A percentile compares a stretch with the other conserved stretches of the same genome.
These are phyloP conservation scores for Rhinolophus ferrumequinum DNA, from an alignment of 2,113 vertebrate genomes.

Conservation along the genomic window DNA sequence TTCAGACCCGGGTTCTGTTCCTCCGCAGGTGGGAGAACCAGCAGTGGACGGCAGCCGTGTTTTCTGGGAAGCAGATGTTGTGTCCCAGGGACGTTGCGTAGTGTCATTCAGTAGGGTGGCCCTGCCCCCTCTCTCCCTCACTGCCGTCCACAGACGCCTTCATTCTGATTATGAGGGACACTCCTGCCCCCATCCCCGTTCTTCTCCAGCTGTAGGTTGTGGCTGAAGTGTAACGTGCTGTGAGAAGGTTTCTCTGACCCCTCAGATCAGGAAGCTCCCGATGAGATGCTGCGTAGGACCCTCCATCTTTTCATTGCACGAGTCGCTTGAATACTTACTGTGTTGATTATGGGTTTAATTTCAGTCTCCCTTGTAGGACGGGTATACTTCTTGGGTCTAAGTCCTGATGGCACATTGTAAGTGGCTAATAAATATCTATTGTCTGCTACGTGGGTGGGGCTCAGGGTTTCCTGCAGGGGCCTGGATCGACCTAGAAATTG, in stretches of 20 bases:
- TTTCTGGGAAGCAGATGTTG: not conserved
- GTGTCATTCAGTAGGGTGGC: too few species aligned
- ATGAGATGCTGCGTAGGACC: not conserved
- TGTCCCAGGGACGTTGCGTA: accelerated
- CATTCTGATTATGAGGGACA: not conserved
- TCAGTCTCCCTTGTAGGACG: not conserved
- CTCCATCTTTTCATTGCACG: not conserved
- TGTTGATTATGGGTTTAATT: not conserved
- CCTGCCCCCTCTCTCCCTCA: not conserved
- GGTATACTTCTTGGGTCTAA: not conserved
- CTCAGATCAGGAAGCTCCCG: not conserved
- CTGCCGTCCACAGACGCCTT: accelerated
- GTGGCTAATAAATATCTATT: not conserved
- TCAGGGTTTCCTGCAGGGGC: not conserved
- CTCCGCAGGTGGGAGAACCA: accelerated
- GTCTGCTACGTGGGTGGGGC: not conserved
- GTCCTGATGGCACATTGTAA: not conserved
- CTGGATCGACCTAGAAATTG: not conserved
- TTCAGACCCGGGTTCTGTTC: not conserved
- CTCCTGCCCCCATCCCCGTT: accelerated
- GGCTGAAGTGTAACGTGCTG: not conserved
- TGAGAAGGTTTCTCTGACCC: not conserved
- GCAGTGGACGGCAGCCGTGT: too few species aligned
- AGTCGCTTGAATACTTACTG: not conserved
- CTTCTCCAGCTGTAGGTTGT: not conserved